Evolutionary conservation across 92 coral and sea anemone genomes (phyloP).

Genomic region (Isaurus tuberculatus): DNA sequence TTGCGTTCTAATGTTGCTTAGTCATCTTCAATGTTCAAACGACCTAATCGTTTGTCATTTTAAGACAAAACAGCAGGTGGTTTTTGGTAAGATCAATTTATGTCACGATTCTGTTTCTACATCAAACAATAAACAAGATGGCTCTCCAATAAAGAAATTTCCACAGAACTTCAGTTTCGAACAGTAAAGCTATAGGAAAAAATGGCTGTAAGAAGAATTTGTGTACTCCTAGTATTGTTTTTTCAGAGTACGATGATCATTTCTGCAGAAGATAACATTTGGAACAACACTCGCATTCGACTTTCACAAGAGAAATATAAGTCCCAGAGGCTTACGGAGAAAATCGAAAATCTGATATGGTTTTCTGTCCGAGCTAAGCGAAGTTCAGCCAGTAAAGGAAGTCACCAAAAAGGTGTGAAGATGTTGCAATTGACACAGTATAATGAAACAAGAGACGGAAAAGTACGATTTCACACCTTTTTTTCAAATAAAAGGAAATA

Average conservation of each 20-base stretch:
- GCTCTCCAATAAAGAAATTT: too few relatives aligned
- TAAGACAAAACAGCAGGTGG: slow-evolving; percentile 29
- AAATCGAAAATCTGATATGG: slow-evolving; percentile 38
- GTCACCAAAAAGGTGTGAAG: not conserved
- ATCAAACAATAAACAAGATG: slow-evolving; percentile 5
- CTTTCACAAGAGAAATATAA: slow-evolving; percentile 13
- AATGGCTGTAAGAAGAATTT: not conserved
- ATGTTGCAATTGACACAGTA: not conserved
- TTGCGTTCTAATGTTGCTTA: not conserved
- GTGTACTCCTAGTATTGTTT: not conserved
- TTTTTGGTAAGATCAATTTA: slow-evolving; percentile 22
- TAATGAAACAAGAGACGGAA: not conserved
- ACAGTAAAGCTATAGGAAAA: not conserved
- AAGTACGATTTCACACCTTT: not conserved
- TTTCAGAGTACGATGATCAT: not conserved
- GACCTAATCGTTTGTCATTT: not conserved
- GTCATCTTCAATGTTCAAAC: not conserved
- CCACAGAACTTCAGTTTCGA: too few relatives aligned
- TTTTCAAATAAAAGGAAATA: not conserved
- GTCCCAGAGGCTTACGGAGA: slow-evolving; percentile 23
- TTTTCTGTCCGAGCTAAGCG: slow-evolving; percentile 44
- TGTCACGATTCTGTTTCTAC: slow-evolving; percentile 24
- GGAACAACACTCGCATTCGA: not conserved
- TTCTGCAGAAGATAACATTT: not conserved
- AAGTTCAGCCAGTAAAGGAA: not conserved